Evolutionary conservation across 1,140 invertebrate species (phyloP).

Genomic region (Diorhabda elongata): DNA sequence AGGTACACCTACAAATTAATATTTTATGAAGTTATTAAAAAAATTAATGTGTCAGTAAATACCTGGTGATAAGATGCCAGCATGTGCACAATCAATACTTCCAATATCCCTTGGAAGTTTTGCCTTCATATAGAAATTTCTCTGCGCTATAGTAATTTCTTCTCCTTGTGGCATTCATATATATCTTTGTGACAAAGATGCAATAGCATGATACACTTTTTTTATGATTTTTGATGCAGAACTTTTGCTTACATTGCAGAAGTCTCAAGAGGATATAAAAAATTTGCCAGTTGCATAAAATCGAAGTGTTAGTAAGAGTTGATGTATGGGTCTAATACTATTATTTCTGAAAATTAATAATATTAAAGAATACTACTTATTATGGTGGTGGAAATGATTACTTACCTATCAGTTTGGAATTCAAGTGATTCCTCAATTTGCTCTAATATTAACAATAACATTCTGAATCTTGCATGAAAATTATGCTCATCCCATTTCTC

Average conservation of each 20-base stretch:
- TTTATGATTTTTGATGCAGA: neutral
- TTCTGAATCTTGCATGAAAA: neutral
- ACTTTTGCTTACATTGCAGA: conserved; percentile 4
- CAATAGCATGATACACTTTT: neutral
- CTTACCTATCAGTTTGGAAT: neutral
- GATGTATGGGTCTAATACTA: neutral
- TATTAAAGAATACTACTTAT: no score
- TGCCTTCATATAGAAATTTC: neutral
- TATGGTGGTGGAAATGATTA: neutral
- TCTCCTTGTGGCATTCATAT: neutral
- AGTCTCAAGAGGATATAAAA: neutral
- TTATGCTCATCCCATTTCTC: no score
- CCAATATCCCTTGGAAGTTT: neutral
- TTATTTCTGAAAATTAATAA: neutral
- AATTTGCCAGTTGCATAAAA: neutral
- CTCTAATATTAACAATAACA: neutral
- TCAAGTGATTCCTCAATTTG: neutral
- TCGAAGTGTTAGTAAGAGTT: neutral
- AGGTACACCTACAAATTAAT: no score
- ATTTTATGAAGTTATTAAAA: no score
- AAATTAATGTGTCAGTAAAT: neutral
- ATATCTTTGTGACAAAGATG: neutral
- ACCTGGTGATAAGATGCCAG: neutral
- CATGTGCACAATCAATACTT: neutral
- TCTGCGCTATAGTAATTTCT: neutral